Conservation (phyloP, 1,140 invertebrate species). For the Drosophila sp. region DNA sequence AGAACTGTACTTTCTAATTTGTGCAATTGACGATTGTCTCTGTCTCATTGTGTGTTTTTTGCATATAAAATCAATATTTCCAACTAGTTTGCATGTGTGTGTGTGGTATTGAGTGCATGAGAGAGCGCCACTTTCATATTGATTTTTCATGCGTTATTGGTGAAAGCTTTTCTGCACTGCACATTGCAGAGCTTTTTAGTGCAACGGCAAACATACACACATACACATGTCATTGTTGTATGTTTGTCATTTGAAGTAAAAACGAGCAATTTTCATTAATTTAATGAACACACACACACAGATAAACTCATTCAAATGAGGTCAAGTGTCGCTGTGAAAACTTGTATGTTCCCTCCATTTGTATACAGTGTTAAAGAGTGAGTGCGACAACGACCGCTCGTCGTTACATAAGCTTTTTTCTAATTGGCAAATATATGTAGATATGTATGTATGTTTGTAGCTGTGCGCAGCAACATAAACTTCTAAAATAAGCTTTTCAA, state of each 20-base stretch:
- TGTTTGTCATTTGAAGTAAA: slow-evolving; percentile 59
- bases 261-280: slow-evolving; percentile 68
- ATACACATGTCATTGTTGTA: slow-evolving; percentile 7
- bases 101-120: slow-evolving; percentile 10
- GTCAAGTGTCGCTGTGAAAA: slow-evolving; percentile 78
- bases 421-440: slow-evolving; percentile 45
- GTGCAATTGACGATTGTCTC: slow-evolving; percentile 43
- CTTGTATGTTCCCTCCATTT: slow-evolving; percentile 51
- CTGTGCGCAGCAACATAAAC: slow-evolving; percentile 33
- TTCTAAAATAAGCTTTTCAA: slow-evolving; percentile 30
- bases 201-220: slow-evolving; percentile 23
- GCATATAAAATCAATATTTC: slow-evolving; percentile 74
- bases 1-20: slow-evolving; percentile 78
- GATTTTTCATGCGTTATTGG: slow-evolving; percentile 69
- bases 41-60: slow-evolving; percentile 48
- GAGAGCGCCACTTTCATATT: slow-evolving; percentile 63
- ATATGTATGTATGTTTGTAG: not conserved
- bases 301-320: slow-evolving; percentile 71
- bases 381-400: slow-evolving; percentile 23
- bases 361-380: slow-evolving; percentile 41
- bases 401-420: slow-evolving; percentile 78
- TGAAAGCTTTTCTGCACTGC: slow-evolving; percentile 65
- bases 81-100: slow-evolving; percentile 35
- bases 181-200: slow-evolving; percentile 40
- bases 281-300: slow-evolving; percentile 52